A percentile compares a stretch with the other conserved stretches of the same genome.
phyloP scores from a whole-genome alignment of 2,113 vertebrate genomes.

The Petroica traversi region DNA sequence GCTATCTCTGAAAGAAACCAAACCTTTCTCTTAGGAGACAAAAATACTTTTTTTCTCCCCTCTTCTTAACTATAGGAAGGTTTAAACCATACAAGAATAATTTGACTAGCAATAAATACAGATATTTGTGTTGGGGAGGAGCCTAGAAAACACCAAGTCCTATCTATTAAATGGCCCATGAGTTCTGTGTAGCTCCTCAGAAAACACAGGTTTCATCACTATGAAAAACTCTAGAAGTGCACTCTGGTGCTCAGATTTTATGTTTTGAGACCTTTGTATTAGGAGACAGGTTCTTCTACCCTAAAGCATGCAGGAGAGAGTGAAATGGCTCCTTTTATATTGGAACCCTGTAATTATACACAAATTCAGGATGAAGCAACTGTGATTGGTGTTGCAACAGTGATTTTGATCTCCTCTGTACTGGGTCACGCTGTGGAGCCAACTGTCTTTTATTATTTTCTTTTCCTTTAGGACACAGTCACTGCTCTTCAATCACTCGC shows the following conservation, averaged over 20 bases:
- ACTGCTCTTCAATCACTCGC: conserved; percentile 68
- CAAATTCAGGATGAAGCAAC: neutral
- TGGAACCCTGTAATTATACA: neutral
- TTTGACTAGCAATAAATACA: neutral
- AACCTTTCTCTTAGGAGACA: neutral
- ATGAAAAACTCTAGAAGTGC: neutral
- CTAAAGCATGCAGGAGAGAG: neutral
- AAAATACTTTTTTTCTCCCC: accelerated
- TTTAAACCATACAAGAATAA: neutral
- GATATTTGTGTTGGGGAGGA: accelerated
- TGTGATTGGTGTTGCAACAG: neutral
- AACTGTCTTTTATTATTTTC: neutral
- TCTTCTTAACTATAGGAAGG: neutral
- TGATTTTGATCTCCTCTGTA: neutral
- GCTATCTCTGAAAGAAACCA: neutral
- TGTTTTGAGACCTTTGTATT: neutral
- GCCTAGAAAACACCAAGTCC: neutral
- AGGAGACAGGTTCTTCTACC: neutral
- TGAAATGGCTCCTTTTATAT: neutral
- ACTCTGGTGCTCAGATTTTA: neutral
- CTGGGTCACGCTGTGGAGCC: accelerated
- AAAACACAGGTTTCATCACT: neutral
- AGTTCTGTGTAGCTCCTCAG: neutral
- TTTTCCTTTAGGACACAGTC: conserved; percentile 65
- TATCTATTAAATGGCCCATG: neutral